Evolutionary conservation across 2,797 vertebrate genomes (phyloP), one percentile per base, ranked within the genome.

Genomic region (Danionella dracula): DNA sequence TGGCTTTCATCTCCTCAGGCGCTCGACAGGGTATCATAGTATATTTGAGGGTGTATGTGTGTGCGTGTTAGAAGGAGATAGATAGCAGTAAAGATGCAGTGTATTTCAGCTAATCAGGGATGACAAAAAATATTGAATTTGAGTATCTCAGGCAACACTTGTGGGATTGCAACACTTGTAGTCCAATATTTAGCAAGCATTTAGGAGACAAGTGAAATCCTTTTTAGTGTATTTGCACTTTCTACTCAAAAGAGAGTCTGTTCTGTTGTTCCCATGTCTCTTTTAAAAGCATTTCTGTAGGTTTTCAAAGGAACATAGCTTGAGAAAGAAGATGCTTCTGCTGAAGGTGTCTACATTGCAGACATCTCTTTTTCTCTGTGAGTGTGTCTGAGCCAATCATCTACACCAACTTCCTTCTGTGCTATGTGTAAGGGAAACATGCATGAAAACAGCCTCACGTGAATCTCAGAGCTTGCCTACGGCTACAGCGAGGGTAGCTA

Each of bases 401-500:
- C 66, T 45, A 16, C 31, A 68, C 61, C 38, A 15, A 13, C 46
- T 64, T 6, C 20, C 49, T 62, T 72, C 68, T 68, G 60, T 51
- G n/a, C 54, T 63, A 54, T 64, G 66, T 76, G 48, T 62, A 34
- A 16, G 41, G 16, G n/a, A 44, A 58, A 46, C 58, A 34, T 16
- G 38, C 4, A 27, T 31, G 42, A 70, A 55, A 57, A 40, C 4
- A 8, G 40, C 69, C 50, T 17, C 42, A 76, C 78, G 55, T 76
- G 73, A 83, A 74, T 85, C 78, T 83, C 68, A 76, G 82, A 79
- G 75, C 84, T 79, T 77, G 84, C 86, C 84, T 80, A 61, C 74
- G 83, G 85, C 86, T 81, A 87, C 73, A 80, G 80, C 78, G 77
- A 73, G 68, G 81, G 83, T 78, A 85, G 80, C 60, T 88, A 89